phyloP scores from a whole-genome alignment of 2,113 vertebrate species.

The Orcinus orca region DNA sequence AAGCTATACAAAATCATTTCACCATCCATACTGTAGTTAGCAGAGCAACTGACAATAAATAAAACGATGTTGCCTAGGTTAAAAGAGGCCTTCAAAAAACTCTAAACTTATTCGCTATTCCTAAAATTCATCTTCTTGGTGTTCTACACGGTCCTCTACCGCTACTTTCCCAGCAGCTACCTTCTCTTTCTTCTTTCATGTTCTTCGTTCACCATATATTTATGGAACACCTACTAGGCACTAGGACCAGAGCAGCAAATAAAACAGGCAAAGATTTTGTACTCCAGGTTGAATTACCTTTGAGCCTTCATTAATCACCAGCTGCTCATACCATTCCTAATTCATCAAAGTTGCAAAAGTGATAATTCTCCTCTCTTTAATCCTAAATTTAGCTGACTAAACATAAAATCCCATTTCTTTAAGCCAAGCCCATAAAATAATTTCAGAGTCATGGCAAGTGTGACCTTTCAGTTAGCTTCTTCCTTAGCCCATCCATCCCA shows the following conservation, averaged over 20 bases:
- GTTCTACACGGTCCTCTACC: not conserved
- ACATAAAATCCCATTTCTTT: not conserved
- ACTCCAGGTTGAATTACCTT: not conserved
- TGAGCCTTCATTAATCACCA: not conserved
- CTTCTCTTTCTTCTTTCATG: not conserved
- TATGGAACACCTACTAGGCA: not conserved
- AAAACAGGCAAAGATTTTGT: not conserved
- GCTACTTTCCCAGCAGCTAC: not conserved
- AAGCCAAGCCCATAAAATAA: not conserved
- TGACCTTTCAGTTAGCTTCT: not conserved
- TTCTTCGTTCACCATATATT: not conserved
- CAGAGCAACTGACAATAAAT: not conserved
- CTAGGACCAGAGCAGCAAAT: not conserved
- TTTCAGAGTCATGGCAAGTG: not conserved
- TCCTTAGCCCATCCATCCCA: not conserved
- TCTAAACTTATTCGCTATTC: not conserved
- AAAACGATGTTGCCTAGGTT: not conserved
- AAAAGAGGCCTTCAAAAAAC: not conserved
- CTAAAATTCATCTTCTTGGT: not conserved
- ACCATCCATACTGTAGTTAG: not conserved
- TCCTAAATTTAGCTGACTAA: not conserved
- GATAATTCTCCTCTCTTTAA: not conserved
- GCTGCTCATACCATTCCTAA: not conserved
- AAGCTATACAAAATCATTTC: not conserved
- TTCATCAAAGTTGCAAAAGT: not conserved